A percentile compares a stretch with the other conserved stretches of the same genome.
Evolutionary conservation across 2,113 vertebrate genomes (phyloP).

Genomic region (Salvator merianae): DNA sequence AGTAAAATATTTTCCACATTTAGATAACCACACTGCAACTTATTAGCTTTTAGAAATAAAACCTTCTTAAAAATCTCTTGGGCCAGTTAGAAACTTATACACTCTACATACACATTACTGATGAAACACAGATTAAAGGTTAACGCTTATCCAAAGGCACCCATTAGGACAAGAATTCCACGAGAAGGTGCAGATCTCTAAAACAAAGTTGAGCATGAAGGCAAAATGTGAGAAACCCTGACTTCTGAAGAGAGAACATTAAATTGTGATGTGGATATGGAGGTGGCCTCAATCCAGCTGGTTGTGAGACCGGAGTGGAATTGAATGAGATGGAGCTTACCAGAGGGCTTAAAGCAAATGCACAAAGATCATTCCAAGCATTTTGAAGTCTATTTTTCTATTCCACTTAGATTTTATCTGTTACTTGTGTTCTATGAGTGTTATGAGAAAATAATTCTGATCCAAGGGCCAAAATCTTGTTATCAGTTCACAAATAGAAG

Average conservation of each 20-base stretch:
- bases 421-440: no score
- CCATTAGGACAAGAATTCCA: neutral
- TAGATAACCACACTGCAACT: constrained; percentile 26
- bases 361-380: neutral
- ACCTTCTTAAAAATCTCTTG: constrained; percentile 10
- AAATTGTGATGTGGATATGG: neutral
- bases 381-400: neutral
- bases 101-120: neutral
- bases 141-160: neutral
- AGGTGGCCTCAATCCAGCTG: neutral
- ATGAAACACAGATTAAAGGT: neutral
- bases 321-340: neutral
- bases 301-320: neutral
- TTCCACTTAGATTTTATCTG: neutral
- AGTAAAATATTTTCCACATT: constrained; percentile 35
- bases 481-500: neutral
- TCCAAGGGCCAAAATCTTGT: neutral
- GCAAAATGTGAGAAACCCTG: neutral
- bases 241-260: neutral
- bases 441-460: neutral
- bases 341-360: neutral
- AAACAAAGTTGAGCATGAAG: neutral
- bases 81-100: neutral
- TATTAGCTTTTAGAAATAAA: constrained; percentile 32
- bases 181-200: neutral